Evolutionary conservation across 2,888 invertebrate species (phyloP), one percentile per base, ranked within the genome.

Genomic region (Eremobia ochroleuca): DNA sequence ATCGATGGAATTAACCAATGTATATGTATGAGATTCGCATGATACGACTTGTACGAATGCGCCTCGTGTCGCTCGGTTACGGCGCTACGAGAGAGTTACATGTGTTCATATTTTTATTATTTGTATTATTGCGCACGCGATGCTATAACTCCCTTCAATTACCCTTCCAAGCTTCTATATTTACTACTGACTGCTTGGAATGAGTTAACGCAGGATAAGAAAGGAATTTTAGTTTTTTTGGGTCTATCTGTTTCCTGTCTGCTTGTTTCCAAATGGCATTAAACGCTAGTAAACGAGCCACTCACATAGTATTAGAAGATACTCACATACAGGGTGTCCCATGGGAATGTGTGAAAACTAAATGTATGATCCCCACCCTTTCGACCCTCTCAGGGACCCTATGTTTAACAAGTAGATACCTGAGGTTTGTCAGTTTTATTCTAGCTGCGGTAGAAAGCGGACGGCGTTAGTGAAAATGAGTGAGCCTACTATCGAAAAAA

Each of bases 51-150:
- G 87, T 79, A 88, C 82, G 87, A 81, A 37, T 40, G 37, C 46
- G 62, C 61, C 59, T 75, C 74, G 75, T 77, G 81, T 80, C 67
- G 80, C 78, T 49, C 49, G 28, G 72, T 59, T 21, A 52, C 76
- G 70, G 40, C 70, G 71, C 65, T 11, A 31, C 58, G 69, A 68
- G 80, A 82, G 77, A 76, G 73, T 81, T 85, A 82, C 87, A 85
- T 75, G 84, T 88, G 88, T 80, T 87, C 75, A 86, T 85, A 88
- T 83, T 85, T 89, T 86, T 88, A 88, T 86, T 86, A 89, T 87
- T 86, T 85, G 84, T 88, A 81, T 80, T 83, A 87, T 80, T 85
- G 85, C 81, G 80, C 85, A 75, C 77, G 74, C 79, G 82, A 70
- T 83, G 88, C 88, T 80, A 76, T 85, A 87, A 89, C 83, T 79